These are phyloP conservation scores for Seira musarum DNA, from an alignment of 2,888 invertebrate genomes.

Conservation along the genomic window DNA sequence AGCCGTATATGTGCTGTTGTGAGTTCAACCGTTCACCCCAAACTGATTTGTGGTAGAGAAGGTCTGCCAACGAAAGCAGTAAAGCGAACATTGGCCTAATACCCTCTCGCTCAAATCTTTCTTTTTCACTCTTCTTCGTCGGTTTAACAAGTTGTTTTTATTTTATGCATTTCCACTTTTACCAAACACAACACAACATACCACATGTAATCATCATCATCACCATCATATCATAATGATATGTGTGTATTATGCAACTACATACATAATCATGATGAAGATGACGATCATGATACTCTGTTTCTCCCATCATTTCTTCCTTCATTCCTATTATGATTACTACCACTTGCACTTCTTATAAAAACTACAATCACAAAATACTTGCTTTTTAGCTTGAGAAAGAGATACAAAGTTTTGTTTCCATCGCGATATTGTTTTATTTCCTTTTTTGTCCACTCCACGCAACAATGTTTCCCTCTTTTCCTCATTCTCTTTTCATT, in stretches of 20 bases:
- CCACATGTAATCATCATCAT: constrained; percentile 10
- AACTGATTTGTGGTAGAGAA: constrained; percentile 60
- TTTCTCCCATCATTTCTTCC: no score
- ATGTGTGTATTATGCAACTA: constrained; percentile 26
- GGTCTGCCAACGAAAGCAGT: constrained; percentile 55
- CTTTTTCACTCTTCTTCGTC: not conserved
- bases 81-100: constrained; percentile 62
- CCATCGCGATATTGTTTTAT: no score
- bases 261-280: not conserved
- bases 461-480: no score
- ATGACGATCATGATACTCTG: no score
- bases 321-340: no score
- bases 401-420: no score
- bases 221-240: not conserved
- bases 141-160: constrained; percentile 12
- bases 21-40: constrained; percentile 56
- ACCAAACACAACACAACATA: constrained; percentile 1
- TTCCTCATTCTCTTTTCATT: no score
- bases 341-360: constrained; percentile 24
- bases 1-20: not conserved
- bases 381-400: no score
- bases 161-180: constrained; percentile 9
- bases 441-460: no score
- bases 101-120: constrained; percentile 45
- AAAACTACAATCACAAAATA: no score